Conservation (phyloP, 2,113 vertebrate genomes). For the Onychorhynchus coronatus region DNA sequence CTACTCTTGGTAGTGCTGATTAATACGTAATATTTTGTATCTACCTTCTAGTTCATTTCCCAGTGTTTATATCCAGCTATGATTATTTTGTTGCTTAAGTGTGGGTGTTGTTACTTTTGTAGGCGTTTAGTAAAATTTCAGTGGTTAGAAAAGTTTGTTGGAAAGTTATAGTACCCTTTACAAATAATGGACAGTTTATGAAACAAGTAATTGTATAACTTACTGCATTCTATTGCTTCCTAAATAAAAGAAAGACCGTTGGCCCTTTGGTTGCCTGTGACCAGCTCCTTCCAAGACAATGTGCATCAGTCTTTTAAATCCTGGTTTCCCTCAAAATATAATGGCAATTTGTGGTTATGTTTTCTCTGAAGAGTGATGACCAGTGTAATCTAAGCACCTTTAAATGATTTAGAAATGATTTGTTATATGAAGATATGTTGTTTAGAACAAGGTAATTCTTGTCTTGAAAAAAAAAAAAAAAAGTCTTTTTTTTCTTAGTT, state of each 20-base stretch:
- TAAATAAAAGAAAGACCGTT: accelerated
- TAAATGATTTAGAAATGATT: background rate
- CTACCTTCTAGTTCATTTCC: background rate
- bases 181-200: background rate
- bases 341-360: background rate
- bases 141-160: background rate
- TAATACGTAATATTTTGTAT: background rate
- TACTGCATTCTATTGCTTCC: background rate
- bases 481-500: background rate
- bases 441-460: background rate
- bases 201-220: background rate
- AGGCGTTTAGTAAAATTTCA: background rate
- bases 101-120: background rate
- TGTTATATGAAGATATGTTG: background rate
- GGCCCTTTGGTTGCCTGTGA: background rate
- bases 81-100: background rate
- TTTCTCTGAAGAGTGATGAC: background rate
- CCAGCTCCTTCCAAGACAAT: background rate
- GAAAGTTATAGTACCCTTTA: accelerated
- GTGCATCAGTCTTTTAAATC: background rate
- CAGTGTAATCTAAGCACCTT: background rate
- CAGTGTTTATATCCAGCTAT: background rate
- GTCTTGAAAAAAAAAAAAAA: no score
- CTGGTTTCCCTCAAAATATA: background rate
- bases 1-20: background rate